phyloP scores from a whole-genome alignment of 2,888 invertebrate genomes.

The Caenorhabditis afra region DNA sequence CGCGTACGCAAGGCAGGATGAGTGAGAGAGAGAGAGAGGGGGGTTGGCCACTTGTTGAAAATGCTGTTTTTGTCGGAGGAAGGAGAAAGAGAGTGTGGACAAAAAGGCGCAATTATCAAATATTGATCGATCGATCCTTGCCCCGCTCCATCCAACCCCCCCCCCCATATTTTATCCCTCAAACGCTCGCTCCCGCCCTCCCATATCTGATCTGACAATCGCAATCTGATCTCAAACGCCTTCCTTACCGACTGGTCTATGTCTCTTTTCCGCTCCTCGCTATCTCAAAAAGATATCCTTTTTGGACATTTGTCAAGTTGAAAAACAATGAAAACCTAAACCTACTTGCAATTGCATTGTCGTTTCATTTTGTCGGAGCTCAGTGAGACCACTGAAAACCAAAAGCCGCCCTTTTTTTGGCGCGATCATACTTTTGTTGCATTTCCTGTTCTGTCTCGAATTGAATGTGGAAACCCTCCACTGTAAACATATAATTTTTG shows the following conservation, averaged over 20 bases:
- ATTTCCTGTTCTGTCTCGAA: not conserved
- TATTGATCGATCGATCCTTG: conserved; percentile 11
- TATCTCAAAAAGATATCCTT: not conserved
- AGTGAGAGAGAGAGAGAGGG: not conserved
- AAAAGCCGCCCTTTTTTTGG: not conserved
- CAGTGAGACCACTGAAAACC: not conserved
- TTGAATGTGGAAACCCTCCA: too few species aligned
- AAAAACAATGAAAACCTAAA: not conserved
- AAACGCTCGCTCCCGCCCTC: not conserved
- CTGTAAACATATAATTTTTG: conserved; percentile 18
- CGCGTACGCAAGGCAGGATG: conserved; percentile 6
- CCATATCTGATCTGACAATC: conserved; percentile 30
- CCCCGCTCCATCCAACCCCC: not conserved
- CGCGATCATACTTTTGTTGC: not conserved
- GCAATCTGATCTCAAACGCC: not conserved
- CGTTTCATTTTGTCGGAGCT: not conserved
- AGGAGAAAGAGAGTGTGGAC: conserved; percentile 8
- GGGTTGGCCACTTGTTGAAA: conserved; percentile 50
- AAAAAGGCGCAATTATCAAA: conserved; percentile 43
- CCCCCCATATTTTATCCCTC: not conserved
- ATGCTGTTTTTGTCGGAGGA: conserved; percentile 43
- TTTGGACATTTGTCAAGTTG: conserved; percentile 11
- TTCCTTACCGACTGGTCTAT: not conserved
- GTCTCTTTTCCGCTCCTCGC: conserved; percentile 12
- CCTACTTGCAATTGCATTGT: conserved; percentile 17